phyloP scores from a whole-genome alignment of 2,888 invertebrate genomes.

The Schizotus pectinicornis region DNA sequence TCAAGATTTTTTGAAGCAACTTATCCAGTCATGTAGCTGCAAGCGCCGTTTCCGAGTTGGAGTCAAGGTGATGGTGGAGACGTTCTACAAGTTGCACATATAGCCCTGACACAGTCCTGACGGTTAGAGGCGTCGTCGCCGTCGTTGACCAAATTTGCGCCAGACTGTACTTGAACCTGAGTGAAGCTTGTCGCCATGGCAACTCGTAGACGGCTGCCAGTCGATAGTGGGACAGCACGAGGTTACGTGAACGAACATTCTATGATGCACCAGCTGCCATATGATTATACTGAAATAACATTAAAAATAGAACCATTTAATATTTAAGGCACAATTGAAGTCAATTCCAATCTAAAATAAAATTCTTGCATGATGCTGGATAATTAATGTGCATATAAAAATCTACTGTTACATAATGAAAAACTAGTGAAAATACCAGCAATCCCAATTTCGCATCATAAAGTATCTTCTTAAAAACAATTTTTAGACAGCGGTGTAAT shows the following conservation, averaged over 20 bases:
- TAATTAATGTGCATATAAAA: no score
- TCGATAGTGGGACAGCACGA: slow-evolving; percentile 46
- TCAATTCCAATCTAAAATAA: no score
- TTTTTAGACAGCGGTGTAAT: no score
- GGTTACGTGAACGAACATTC: slow-evolving; percentile 28
- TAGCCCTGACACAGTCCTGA: slow-evolving; percentile 31
- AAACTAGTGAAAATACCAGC: no score
- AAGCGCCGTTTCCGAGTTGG: slow-evolving; percentile 19
- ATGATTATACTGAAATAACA: no score
- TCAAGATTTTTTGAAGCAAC: no score
- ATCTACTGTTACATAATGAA: no score
- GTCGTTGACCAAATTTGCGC: slow-evolving; percentile 41
- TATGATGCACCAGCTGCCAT: slow-evolving; percentile 10
- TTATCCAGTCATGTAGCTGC: background rate
- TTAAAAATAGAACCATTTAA: no score
- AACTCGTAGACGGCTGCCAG: slow-evolving; percentile 50
- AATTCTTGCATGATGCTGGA: no score
- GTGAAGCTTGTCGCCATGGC: slow-evolving; percentile 49
- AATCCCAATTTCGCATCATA: no score
- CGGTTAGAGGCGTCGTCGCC: slow-evolving; percentile 28
- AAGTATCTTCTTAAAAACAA: no score
- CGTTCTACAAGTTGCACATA: slow-evolving; percentile 37
- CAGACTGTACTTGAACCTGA: slow-evolving; percentile 54
- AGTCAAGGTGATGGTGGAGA: slow-evolving; percentile 10
- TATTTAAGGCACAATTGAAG: no score